Conservation (phyloP, 2,888 invertebrate species). For the Halictus ligatus region DNA sequence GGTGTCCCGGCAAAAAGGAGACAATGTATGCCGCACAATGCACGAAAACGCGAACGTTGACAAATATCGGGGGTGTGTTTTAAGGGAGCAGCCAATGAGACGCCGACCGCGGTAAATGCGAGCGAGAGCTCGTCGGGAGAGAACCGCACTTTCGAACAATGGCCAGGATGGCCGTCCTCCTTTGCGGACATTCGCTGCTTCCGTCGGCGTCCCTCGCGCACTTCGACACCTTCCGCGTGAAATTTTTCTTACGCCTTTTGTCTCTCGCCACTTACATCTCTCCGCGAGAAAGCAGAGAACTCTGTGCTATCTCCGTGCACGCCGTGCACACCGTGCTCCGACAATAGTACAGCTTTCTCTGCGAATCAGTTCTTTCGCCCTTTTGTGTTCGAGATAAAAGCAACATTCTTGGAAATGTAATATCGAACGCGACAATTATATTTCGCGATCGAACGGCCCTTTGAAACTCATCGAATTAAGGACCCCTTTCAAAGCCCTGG, state of each 20-base stretch:
- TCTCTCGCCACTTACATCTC: conserved; percentile 16
- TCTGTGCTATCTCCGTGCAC: background rate
- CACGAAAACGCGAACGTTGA: conserved; percentile 22
- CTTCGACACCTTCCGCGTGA: conserved; percentile 25
- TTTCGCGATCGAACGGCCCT: background rate
- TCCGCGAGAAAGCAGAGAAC: conserved; percentile 6
- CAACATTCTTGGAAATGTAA: background rate
- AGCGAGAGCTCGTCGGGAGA: conserved; percentile 48
- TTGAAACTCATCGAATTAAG: background rate
- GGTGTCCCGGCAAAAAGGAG: background rate
- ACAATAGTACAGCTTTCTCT: conserved; percentile 8
- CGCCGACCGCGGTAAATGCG: conserved; percentile 49
- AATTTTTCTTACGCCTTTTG: conserved; percentile 32
- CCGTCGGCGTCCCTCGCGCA: background rate
- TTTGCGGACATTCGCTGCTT: conserved; percentile 23
- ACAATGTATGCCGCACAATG: conserved; percentile 55
- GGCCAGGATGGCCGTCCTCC: conserved; percentile 30
- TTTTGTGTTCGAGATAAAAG: conserved; percentile 3
- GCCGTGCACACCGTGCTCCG: background rate
- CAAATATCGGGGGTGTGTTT: conserved; percentile 37
- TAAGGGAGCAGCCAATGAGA: conserved; percentile 52
- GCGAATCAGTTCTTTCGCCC: background rate
- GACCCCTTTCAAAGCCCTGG: too few relatives aligned
- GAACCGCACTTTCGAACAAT: conserved; percentile 54
- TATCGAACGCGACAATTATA: conserved; percentile 7